These are phyloP conservation scores for Eurytoma adleriae DNA, from an alignment of 2,888 invertebrate species.

Conservation along the genomic window DNA sequence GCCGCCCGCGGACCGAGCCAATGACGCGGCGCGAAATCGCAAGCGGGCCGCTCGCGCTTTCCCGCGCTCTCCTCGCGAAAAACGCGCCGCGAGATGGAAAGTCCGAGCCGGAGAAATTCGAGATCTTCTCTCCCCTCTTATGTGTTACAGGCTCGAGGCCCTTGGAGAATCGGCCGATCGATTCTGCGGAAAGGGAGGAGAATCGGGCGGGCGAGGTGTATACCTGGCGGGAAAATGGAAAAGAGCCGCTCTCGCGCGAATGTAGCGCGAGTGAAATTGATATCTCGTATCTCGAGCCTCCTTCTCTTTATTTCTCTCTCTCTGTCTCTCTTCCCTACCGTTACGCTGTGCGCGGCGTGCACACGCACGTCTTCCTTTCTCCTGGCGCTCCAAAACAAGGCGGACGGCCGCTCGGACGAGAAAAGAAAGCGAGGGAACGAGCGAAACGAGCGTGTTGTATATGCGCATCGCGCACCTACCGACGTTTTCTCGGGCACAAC, in stretches of 20 bases:
- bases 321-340: too few relatives aligned
- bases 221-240: conserved; percentile 25
- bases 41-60: conserved; percentile 55
- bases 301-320: conserved; percentile 28
- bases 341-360: too few relatives aligned
- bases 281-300: conserved; percentile 34
- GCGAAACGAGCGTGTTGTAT: not conserved
- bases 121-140: too few relatives aligned
- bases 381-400: not conserved
- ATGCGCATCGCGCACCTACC: too few relatives aligned
- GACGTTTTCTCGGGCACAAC: too few relatives aligned
- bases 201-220: not conserved
- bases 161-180: too few relatives aligned
- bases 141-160: too few relatives aligned
- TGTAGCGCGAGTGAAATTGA: conserved; percentile 56
- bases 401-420: not conserved
- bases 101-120: conserved; percentile 5
- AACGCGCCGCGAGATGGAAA: conserved; percentile 48
- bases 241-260: conserved; percentile 17
- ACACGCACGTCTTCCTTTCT: conserved; percentile 6
- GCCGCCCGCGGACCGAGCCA: conserved; percentile 52
- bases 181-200: conserved; percentile 12
- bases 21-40: conserved; percentile 56
- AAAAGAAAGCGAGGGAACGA: conserved; percentile 23
- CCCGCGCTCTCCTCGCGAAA: conserved; percentile 45